Evolutionary conservation across 2,888 invertebrate species (phyloP).

Genomic region (Augiades crinisus): DNA sequence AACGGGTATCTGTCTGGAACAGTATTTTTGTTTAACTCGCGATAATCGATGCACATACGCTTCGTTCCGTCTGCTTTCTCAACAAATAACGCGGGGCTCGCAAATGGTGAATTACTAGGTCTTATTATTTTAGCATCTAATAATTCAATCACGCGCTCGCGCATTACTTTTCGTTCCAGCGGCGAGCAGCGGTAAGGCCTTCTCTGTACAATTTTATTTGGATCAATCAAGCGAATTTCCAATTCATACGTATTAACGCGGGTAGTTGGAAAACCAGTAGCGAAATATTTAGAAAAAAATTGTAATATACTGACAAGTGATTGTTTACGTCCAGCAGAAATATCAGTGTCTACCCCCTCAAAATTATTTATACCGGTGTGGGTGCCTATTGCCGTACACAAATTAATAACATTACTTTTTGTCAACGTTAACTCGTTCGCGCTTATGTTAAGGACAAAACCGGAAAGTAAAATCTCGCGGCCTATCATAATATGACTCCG

Average conservation of each 20-base stretch:
- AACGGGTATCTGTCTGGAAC: background rate
- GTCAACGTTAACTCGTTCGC: background rate
- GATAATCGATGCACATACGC: conserved; percentile 6
- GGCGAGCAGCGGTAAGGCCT: too few species aligned
- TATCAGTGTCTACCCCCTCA: background rate
- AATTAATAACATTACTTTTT: background rate
- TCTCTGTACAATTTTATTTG: conserved; percentile 24
- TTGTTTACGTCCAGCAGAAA: background rate
- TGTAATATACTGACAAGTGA: background rate
- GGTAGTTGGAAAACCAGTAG: background rate
- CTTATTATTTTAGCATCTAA: conserved; percentile 1
- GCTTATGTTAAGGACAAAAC: background rate
- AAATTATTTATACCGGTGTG: background rate
- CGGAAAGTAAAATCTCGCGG: conserved; percentile 1
- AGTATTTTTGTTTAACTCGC: conserved; percentile 4
- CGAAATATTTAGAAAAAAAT: background rate
- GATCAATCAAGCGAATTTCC: conserved; percentile 31
- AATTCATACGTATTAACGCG: conserved; percentile 12
- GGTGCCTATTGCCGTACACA: background rate
- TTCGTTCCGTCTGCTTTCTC: background rate
- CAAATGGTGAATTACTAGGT: background rate
- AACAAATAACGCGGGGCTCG: background rate
- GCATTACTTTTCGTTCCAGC: too few species aligned
- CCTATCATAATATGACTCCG: background rate
- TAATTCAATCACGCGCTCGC: too few species aligned